Conservation (phyloP, 1,140 invertebrate species). For the Habropoda laboriosa region DNA sequence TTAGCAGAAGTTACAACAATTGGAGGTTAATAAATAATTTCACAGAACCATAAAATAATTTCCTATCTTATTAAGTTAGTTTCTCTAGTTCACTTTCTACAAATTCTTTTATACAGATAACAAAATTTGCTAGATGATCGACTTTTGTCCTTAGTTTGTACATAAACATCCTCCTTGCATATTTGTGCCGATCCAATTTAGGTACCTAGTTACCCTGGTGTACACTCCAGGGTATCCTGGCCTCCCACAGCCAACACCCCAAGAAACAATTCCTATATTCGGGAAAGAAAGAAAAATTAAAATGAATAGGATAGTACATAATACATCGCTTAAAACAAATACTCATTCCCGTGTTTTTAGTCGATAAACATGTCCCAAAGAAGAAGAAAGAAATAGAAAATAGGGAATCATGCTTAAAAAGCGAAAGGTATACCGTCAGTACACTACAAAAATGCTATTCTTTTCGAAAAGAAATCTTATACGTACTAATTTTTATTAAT, state of each 20-base stretch:
- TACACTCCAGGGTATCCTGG: constrained; percentile 87
- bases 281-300: not conserved
- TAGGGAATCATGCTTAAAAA: too few relatives aligned
- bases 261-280: constrained; percentile 82
- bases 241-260: constrained; percentile 87
- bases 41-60: not conserved
- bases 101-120: not conserved
- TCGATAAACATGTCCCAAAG: too few relatives aligned
- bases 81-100: too few relatives aligned
- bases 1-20: too few relatives aligned
- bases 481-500: too few relatives aligned
- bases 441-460: too few relatives aligned
- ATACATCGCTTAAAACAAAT: not conserved
- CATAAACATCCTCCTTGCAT: constrained; percentile 85
- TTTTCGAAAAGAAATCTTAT: too few relatives aligned
- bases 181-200: constrained; percentile 86
- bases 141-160: constrained; percentile 34
- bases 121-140: too few relatives aligned
- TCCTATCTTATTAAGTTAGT: too few relatives aligned
- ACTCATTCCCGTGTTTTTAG: too few relatives aligned
- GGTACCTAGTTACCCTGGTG: constrained; percentile 86
- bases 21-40: not conserved
- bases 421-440: too few relatives aligned
- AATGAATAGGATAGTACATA: not conserved
- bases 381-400: too few relatives aligned